Evolutionary conservation across 2,113 vertebrate species (phyloP).

Genomic region (Syngnathus typhle): DNA sequence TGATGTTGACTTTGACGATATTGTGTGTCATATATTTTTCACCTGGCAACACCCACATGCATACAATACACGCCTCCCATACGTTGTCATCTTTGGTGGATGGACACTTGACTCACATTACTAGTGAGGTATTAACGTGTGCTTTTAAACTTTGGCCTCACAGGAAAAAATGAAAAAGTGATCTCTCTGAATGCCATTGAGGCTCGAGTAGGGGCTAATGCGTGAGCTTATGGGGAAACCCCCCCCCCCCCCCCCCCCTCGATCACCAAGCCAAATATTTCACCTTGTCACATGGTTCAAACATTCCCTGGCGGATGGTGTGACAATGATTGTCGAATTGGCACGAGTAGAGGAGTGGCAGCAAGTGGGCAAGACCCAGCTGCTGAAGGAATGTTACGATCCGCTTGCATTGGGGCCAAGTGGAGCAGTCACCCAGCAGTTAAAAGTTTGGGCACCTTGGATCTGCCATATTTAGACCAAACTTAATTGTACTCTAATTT

Average conservation of each 20-base stretch:
- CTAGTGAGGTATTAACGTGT: neutral
- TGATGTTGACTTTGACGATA: too few relatives aligned
- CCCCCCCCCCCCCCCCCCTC: too few relatives aligned
- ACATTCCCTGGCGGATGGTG: neutral
- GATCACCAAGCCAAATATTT: neutral
- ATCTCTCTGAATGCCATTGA: neutral
- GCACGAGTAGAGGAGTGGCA: neutral
- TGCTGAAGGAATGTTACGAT: too few relatives aligned
- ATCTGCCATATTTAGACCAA: too few relatives aligned
- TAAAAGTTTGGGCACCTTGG: too few relatives aligned
- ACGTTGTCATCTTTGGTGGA: neutral
- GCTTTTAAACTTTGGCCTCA: neutral
- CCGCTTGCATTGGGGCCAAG: too few relatives aligned
- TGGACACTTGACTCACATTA: neutral
- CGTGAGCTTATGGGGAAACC: neutral
- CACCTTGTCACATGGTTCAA: neutral
- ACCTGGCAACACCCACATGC: neutral
- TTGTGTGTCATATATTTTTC: too few relatives aligned
- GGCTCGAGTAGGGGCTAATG: neutral
- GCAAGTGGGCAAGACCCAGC: too few relatives aligned
- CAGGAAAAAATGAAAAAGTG: neutral
- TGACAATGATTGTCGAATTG: neutral
- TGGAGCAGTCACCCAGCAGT: too few relatives aligned
- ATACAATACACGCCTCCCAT: neutral
- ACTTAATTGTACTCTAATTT: too few relatives aligned